phyloP scores from a whole-genome alignment of 2,888 invertebrate genomes.

The Lasioglossum morio region DNA sequence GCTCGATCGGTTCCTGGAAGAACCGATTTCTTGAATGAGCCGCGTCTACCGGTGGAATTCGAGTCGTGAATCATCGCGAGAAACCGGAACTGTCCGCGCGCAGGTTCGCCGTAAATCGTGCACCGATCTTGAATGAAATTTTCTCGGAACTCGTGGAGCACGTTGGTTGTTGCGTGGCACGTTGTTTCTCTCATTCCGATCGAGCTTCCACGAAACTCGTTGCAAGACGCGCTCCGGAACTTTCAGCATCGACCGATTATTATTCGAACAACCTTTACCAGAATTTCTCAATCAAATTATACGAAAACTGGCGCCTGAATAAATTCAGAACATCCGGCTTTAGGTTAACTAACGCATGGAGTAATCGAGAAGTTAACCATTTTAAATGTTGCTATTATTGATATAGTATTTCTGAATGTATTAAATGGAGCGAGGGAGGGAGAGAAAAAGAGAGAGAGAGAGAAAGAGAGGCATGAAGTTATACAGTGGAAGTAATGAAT shows the following conservation, averaged over 20 bases:
- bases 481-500: too few species aligned
- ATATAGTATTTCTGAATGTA: too few species aligned
- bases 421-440: too few species aligned
- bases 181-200: constrained; percentile 49
- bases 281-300: background rate
- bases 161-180: constrained; percentile 23
- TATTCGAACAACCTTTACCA: background rate
- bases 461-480: too few species aligned
- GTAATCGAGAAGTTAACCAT: too few species aligned
- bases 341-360: too few species aligned
- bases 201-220: constrained; percentile 56
- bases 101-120: constrained; percentile 42
- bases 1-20: constrained; percentile 48
- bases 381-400: too few species aligned
- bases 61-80: constrained; percentile 64
- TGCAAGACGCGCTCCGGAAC: background rate
- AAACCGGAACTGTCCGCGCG: constrained; percentile 61
- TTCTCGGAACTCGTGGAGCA: constrained; percentile 57
- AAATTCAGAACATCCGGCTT: background rate
- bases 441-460: too few species aligned
- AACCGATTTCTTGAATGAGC: constrained; percentile 33
- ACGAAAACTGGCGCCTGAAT: background rate
- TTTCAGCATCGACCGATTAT: background rate
- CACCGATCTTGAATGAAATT: constrained; percentile 64
- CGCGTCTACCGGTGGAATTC: constrained; percentile 42